phyloP scores from a whole-genome alignment of 2,113 vertebrate species.

The Meleagris gallopavo region DNA sequence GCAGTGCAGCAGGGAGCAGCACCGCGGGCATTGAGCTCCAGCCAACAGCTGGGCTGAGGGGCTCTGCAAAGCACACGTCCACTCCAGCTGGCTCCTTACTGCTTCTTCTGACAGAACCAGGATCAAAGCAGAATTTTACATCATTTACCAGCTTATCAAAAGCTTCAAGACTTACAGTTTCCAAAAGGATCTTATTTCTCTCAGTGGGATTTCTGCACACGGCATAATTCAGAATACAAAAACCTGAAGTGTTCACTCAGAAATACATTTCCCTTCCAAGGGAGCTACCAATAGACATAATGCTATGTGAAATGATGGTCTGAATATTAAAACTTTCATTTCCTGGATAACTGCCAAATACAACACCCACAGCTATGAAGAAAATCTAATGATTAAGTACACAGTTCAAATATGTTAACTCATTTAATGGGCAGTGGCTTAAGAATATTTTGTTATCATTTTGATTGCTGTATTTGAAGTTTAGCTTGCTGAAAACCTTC shows the following conservation, averaged over 20 bases:
- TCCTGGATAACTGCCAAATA: neutral
- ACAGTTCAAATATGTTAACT: neutral
- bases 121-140: neutral
- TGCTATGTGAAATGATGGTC: neutral
- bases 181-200: neutral
- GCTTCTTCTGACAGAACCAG: fast-evolving
- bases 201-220: fast-evolving
- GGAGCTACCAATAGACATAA: neutral
- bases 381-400: neutral
- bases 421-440: neutral
- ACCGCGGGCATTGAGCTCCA: neutral
- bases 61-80: fast-evolving
- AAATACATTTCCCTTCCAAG: neutral
- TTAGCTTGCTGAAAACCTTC: neutral
- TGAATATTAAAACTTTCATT: neutral
- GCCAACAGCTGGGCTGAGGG: neutral
- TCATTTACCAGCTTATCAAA: neutral
- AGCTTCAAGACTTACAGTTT: neutral
- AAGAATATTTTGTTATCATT: neutral
- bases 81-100: neutral
- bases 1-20: neutral
- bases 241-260: neutral
- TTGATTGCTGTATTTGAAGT: neutral
- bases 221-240: neutral
- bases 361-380: neutral